Conservation (phyloP, 2,797 vertebrate genomes). For the Jordanella pulchra region DNA sequence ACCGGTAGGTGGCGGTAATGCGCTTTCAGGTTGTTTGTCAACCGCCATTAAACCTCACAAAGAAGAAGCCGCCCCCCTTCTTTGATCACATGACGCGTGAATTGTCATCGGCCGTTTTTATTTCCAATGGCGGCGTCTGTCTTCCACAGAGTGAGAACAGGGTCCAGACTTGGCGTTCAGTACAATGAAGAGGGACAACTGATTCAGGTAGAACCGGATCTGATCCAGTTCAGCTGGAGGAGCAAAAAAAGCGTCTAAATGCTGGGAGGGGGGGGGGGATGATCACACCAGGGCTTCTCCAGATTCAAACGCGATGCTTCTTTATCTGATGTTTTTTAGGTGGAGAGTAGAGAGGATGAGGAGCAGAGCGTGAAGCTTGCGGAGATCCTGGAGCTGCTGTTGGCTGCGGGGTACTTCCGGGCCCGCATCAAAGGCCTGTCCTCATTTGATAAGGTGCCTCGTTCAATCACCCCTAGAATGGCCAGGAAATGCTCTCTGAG, state of each 20-base stretch:
- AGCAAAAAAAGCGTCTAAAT: background rate
- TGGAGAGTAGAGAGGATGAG: slow-evolving; percentile 96
- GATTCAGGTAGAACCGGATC: slow-evolving; percentile 72
- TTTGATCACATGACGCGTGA: slow-evolving; percentile 56
- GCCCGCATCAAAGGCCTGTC: slow-evolving; percentile 96
- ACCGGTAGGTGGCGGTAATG: background rate
- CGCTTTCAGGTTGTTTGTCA: background rate
- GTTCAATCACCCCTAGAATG: too few relatives aligned
- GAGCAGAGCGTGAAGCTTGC: slow-evolving; percentile 91
- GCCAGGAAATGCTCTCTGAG: too few relatives aligned
- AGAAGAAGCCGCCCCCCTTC: too few relatives aligned
- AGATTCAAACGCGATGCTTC: background rate
- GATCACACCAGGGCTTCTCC: too few relatives aligned
- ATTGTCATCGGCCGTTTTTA: background rate
- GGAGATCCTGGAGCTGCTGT: slow-evolving; percentile 94
- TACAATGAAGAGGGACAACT: slow-evolving; percentile 83
- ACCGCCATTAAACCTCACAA: background rate
- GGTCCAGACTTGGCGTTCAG: slow-evolving; percentile 79
- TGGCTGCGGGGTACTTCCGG: slow-evolving; percentile 96
- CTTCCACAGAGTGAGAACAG: slow-evolving; percentile 79
- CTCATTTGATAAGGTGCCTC: slow-evolving; percentile 90
- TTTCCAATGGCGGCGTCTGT: slow-evolving; percentile 76
- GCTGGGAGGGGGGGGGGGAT: too few relatives aligned
- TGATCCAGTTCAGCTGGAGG: background rate
- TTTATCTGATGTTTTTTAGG: slow-evolving; percentile 72